These are phyloP conservation scores for Marmota flaviventris DNA, from an alignment of 2,113 vertebrate species.

Conservation along the genomic window DNA sequence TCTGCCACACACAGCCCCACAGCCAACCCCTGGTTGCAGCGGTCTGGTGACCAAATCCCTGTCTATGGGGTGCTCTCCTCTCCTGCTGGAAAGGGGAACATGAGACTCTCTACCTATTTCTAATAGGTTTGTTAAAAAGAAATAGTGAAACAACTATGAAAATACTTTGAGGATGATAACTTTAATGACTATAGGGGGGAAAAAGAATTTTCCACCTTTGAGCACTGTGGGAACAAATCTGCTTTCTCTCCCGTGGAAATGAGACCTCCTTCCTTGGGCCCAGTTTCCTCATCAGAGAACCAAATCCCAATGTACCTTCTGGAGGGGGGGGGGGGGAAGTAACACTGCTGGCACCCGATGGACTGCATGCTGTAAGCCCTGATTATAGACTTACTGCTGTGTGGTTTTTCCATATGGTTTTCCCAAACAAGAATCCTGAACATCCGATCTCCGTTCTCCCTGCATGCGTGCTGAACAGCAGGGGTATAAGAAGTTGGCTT, in stretches of 20 bases:
- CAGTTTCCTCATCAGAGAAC: conserved; percentile 83
- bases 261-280: conserved; percentile 63
- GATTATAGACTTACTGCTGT: conserved; percentile 85
- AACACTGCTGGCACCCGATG: conserved; percentile 77
- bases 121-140: not conserved
- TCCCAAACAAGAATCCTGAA: conserved; percentile 85
- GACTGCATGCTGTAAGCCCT: conserved; percentile 78
- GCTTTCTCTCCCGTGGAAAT: not conserved
- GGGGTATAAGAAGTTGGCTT: conserved; percentile 86
- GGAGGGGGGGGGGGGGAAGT: conserved; percentile 32
- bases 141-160: not conserved
- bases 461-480: conserved; percentile 82
- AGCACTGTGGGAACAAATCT: not conserved
- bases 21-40: not conserved
- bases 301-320: conserved; percentile 61
- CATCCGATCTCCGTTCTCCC: conserved; percentile 83
- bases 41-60: not conserved
- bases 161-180: not conserved
- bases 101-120: not conserved
- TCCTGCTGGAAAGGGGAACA: not conserved
- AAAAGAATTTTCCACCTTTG: not conserved
- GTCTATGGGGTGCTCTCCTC: not conserved
- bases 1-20: accelerated
- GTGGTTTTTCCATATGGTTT: conserved; percentile 85
- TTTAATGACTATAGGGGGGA: conserved; percentile 17